phyloP scores from a whole-genome alignment of 2,888 invertebrate genomes.

The Arrhopalites spinosus region DNA sequence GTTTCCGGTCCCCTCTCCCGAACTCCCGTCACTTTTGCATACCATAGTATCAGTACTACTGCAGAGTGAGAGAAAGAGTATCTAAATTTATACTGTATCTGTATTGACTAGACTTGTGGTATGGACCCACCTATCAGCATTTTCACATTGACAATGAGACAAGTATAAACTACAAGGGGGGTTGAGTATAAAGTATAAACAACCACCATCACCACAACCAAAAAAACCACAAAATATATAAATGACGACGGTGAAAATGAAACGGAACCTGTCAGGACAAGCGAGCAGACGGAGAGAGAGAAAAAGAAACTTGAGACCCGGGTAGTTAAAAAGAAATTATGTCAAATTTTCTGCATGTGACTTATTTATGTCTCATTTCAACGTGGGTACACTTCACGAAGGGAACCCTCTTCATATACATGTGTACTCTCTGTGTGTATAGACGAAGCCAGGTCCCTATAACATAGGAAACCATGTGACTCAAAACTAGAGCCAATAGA shows the following conservation, averaged over 20 bases:
- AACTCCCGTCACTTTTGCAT: background rate
- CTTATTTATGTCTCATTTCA: conserved; percentile 29
- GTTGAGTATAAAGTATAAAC: background rate
- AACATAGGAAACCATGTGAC: too few species aligned
- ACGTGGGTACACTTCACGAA: conserved; percentile 5
- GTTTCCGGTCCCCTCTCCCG: conserved; percentile 17
- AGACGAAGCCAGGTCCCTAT: too few species aligned
- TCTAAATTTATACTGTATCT: too few species aligned
- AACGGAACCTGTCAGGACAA: conserved; percentile 2
- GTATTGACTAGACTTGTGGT: too few species aligned
- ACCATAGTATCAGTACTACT: too few species aligned
- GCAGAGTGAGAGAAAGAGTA: too few species aligned
- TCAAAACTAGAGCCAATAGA: too few species aligned
- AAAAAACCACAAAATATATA: background rate
- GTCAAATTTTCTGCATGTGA: conserved; percentile 34
- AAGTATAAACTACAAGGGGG: background rate
- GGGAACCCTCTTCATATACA: background rate
- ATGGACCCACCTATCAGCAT: too few species aligned
- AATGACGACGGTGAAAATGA: background rate
- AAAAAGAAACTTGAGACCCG: conserved; percentile 18
- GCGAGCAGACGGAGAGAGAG: background rate
- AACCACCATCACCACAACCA: background rate
- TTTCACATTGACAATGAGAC: too few species aligned
- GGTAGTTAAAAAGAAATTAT: conserved; percentile 40
- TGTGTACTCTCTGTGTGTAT: too few species aligned